Conservation (phyloP, 2,797 vertebrate species). For the Sebastes iracundus region DNA sequence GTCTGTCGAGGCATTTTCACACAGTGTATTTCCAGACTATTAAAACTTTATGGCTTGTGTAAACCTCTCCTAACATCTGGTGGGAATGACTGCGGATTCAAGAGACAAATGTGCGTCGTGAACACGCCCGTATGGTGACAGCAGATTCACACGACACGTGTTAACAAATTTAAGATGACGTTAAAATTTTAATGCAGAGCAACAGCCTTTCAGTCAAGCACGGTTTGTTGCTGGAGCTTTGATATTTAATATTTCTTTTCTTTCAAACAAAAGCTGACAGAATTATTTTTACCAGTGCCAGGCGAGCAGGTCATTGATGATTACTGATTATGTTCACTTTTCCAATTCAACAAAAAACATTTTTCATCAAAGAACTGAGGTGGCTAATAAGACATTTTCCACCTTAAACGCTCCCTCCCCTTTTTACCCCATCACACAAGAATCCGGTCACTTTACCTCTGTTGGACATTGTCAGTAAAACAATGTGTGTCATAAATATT, state of each 20-base stretch:
- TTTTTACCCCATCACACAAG: not conserved
- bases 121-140: not conserved
- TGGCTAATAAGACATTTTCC: not conserved
- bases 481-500: not conserved
- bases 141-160: not conserved
- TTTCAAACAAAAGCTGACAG: not conserved
- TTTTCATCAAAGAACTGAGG: not conserved
- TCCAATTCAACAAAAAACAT: not conserved
- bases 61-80: slow-evolving; percentile 22
- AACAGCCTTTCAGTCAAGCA: not conserved
- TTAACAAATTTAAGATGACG: not conserved
- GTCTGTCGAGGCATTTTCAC: not conserved
- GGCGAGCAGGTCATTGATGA: not conserved
- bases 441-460: not conserved
- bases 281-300: not conserved
- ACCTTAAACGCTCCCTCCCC: not conserved
- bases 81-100: not conserved
- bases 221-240: not conserved
- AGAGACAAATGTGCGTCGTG: not conserved
- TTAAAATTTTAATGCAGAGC: not conserved
- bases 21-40: not conserved
- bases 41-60: slow-evolving; percentile 20
- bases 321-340: not conserved
- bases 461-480: slow-evolving; percentile 2
- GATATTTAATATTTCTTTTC: not conserved